Evolutionary conservation across 2,113 vertebrate species (phyloP), one percentile per base, ranked within the genome.

Genomic region (Heliornis fulica): DNA sequence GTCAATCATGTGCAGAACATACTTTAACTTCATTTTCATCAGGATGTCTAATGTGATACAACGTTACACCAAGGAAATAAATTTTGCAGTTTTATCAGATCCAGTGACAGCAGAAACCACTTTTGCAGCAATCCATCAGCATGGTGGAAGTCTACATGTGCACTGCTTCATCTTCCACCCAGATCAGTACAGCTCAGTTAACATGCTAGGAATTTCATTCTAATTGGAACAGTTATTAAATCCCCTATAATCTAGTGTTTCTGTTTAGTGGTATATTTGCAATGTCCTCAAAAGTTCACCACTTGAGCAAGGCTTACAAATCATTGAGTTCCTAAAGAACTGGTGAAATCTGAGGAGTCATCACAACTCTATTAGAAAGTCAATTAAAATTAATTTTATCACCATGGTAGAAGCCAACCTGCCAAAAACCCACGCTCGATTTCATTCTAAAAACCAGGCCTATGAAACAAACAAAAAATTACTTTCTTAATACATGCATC

Each of bases 51-150:
- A 69, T 48, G 79, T 6, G 51, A 71, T 91, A 75, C 23, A 45
- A 36, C 75, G 80, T 63, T 83, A 94, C 18, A 93, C 40, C 61
- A 89, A 93, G 89, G 75, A 96, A 93, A 96, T 90, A 97, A 83
- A 88, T 94, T 88, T 79, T 93, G 75, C 53, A 79, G 82, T 96
- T 97, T 17, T 84, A 66, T 93, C 80, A 69, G 70, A 93, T 72
- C 43, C 77, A 86, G 56, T 94, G 87, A 91, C 64, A 94, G 93
- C 61, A 84, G 77, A 96, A 92, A 90, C 68, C 45, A 86, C 72
- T 94, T 87, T 14, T 82, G 65, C 75, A 95, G 64, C 68, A 95
- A 96, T 85, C 92, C 50, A 94, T 83, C 89, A 87, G 15, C 32
- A 59, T 19, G 38, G 51, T 15, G 83, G 31, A 87, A 94, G 50